Evolutionary conservation across 2,797 vertebrate genomes (phyloP), one percentile per base, ranked within the genome.

Genomic region (Cirrhinus molitorella): DNA sequence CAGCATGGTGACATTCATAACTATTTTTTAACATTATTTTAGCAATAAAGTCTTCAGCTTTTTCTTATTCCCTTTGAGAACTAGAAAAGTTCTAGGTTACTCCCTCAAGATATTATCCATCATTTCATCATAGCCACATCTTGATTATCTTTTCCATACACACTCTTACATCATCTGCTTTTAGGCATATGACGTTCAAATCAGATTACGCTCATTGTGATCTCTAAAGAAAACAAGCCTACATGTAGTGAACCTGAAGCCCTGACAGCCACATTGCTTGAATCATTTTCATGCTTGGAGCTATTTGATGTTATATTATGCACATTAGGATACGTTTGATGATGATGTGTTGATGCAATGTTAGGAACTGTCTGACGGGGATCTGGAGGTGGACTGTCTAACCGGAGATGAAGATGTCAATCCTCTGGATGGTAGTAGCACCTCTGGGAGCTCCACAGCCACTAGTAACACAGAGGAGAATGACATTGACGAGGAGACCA

Each of bases 391-490:
- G 51, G 98, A 99, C 88, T 96, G 94, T 86, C 94, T 99, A 77
- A 96, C 95, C 7, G 98, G 97, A 80, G 98, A 96, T 68, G 96
- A 99, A 77, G 98, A 99, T 90, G 96, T 96, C 70, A 99, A 98
- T 91, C 97, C 97, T 12, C 94, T 99, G 14, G 98, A 99, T 3
- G 97, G 97, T 59, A 99, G 97, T 94, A 98, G 97, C 92, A 98
- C 97, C n/a, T 99, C 98, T 0, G 97, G 97, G 19, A 99, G 98
- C 91, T 99, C 98, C 13, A 99, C 97, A 1, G 98, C 98, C 68
- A 99, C 98, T 80, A 99, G 98, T 92, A 99, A 99, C 94, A 99
- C 98, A 0, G 98, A 99, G 89, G 98, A 99, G 91, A 99, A 99
- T 57, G 98, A 99, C 89, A 98, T 99, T 0, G 98, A 99, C 25